Evolutionary conservation across 2,888 invertebrate genomes (phyloP), one percentile per base, ranked within the genome.

Genomic region (Drepanosiphum platanoidis): DNA sequence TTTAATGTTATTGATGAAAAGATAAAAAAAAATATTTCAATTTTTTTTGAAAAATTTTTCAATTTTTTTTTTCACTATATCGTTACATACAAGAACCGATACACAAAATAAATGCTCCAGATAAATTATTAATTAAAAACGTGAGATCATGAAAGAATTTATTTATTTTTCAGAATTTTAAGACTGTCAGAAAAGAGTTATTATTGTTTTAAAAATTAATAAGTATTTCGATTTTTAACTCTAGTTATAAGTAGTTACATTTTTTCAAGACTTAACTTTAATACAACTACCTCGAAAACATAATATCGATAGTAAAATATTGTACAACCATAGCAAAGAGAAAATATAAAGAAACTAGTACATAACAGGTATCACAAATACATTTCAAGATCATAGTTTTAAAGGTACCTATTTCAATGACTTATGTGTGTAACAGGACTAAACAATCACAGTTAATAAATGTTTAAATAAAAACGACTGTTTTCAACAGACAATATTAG

Each of bases 281-380:
- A 46, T 39, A 39, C 5, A 34, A n/a, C n/a, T 74, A 74, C 13
- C 52, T 52, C 58, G 32, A 58, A n/a, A 15, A 75, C 13, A 36
- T 36, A 46, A 32, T 15, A 46, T 22, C 13, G 30, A 34, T 27
- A 15, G 34, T 32, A 68, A 22, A 68, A 68, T 68, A 68, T 68
- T 64, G 30, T 13, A 64, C 27, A 64, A 64, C 27, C 34, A 68
- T 13, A 2, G 3, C 15, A 34, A 32, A 66, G 9, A 70, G 11
- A 71, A 71, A 13, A 68, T n/a, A 75, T 34, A 34, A n/a, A 75
- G 58, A 27, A 4, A 58, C 30, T 18, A n/a, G n/a, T n/a, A 74
- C 7, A 34, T 13, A 78, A 68, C 27, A 79, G 34, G 4, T 70
- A 80, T 80, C 52, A 80, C 52, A 80, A 34, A 70, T 5, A 27